Evolutionary conservation across 2,797 vertebrate genomes (phyloP).

Genomic region (Eremophila alpestris): DNA sequence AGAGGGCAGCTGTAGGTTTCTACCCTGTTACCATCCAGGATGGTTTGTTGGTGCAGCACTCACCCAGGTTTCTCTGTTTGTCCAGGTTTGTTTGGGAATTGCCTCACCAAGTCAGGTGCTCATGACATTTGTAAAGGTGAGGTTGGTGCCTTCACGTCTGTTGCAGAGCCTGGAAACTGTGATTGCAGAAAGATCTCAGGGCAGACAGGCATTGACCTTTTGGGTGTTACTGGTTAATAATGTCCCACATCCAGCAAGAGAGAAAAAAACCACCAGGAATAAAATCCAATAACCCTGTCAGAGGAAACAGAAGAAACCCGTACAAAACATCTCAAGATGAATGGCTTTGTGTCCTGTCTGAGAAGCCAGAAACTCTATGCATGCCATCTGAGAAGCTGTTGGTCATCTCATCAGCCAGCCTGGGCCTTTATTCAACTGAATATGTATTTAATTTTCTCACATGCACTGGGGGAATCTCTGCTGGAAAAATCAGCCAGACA

Average conservation of each 20-base stretch:
- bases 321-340: background rate
- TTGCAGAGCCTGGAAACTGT: background rate
- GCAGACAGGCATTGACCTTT: background rate
- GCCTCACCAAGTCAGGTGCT: constrained; percentile 11
- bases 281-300: rapidly evolving
- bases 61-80: background rate
- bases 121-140: background rate
- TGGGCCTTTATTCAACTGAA: background rate
- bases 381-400: background rate
- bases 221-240: background rate
- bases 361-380: background rate
- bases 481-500: background rate
- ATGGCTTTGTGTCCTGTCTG: background rate
- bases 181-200: background rate
- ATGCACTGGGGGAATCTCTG: background rate
- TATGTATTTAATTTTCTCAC: background rate
- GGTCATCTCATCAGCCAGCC: background rate
- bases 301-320: background rate
- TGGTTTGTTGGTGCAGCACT: background rate
- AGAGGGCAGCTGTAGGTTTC: background rate
- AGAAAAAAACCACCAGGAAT: background rate
- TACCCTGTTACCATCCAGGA: background rate
- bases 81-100: constrained; percentile 28
- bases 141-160: background rate
- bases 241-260: background rate